Base-by-base conservation (phyloP, 37 sponge, comb jelly and placozoan species). In the Spongilla lacustris region DNA sequence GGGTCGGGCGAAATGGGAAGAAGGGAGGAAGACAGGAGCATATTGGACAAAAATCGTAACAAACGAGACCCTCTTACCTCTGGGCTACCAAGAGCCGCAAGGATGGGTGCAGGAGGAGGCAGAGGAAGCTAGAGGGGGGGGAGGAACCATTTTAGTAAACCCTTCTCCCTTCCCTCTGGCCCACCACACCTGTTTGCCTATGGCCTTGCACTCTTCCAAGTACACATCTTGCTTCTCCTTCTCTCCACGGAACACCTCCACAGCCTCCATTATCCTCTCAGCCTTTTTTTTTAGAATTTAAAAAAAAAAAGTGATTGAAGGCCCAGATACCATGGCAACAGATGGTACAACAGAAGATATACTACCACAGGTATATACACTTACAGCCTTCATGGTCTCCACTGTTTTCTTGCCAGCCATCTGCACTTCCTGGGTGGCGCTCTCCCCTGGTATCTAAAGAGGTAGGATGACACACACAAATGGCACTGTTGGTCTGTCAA, bases 221-320 rank as follows among this genome's bases (percentile, higher is more conserved):
- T 92, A 73, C 32, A 92, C 96, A 17, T 31, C 50, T 76, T 75
- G 26, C 27, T 85, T 90, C 22, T 73, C 81, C 37, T 21, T 70
- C 58, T 98, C 96, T 41, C 88, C 95, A 41, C 86, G 80, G 76
- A 72, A 94, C 69, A 98, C 19, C 35, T 89, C 85, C 34, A 98
- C 21, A 33, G 93, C 94, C 79, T 96, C 98, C 83, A 96, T 88
- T 32, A 98, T 71, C n/a, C 91, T 79, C 77, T 98, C 98, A 69
- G 94, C 96, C 92, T 96, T 58, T 46, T 46, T 70, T n/a, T 36
- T n/a, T n/a, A n/a, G n/a, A n/a, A n/a, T n/a, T n/a, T 3, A 26
- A 48, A 21, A 28, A 13, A 29, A 19, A 8, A 38, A 24, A 19
- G 9, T 31, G 12, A 19, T 26, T 26, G 25, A 23, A 27, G 12